Evolutionary conservation across 37 sponge, comb jelly and placozoan genomes (phyloP).

Genomic region (Halichondria panicea): DNA sequence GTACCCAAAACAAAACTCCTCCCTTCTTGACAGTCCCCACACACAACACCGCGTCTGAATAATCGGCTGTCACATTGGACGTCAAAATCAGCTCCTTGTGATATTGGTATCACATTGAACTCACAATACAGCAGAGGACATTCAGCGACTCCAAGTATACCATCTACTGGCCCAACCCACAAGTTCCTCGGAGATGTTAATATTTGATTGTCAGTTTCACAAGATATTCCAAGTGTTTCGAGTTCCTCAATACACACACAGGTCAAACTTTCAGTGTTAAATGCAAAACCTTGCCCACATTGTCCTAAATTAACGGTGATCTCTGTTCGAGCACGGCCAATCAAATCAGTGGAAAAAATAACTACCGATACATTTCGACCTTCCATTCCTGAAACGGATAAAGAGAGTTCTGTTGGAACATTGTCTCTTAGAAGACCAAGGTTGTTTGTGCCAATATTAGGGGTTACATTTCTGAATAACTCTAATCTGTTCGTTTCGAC

Average conservation of each 20-base stretch:
- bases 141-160: neutral
- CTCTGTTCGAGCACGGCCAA: neutral
- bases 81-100: slow-evolving; percentile 7
- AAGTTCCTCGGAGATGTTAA: neutral
- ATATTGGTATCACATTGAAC: neutral
- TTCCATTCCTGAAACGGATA: slow-evolving; percentile 6
- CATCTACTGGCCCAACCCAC: slow-evolving; percentile 26
- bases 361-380: neutral
- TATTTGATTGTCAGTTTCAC: neutral
- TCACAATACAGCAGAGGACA: no score
- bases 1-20: slow-evolving; percentile 18
- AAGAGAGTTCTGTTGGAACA: neutral
- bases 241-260: slow-evolving; percentile 19
- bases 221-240: neutral
- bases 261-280: neutral
- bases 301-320: neutral
- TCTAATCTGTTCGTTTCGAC: neutral
- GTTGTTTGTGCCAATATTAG: neutral
- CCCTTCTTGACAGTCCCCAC: slow-evolving; percentile 11
- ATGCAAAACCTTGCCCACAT: slow-evolving; percentile 38
- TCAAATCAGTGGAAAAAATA: neutral
- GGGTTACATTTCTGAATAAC: neutral
- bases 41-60: slow-evolving; percentile 15
- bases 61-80: slow-evolving; percentile 7
- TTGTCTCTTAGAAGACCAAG: slow-evolving; percentile 5